Base-by-base conservation (phyloP, 1,140 invertebrate species). In the Leptinotarsa defecta region DNA sequence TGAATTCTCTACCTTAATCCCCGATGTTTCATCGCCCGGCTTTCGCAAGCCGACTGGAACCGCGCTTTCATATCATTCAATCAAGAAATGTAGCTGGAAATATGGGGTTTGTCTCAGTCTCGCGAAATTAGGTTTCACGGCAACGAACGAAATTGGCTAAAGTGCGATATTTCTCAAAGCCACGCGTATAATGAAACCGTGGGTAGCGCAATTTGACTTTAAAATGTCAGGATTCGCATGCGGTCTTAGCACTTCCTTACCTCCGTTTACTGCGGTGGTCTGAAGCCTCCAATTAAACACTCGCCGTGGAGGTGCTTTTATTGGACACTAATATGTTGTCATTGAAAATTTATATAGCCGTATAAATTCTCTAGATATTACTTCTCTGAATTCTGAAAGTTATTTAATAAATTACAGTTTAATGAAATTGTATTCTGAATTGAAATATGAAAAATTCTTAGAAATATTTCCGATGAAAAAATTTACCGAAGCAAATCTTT, bases 41-140 rank as follows among this genome's bases (percentile, higher is more conserved):
- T 57, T 24, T 61, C 48, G 17, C 48, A 57, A n/a, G 27, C 8
- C 48, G 34, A 43, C 34, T 43, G 34, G 34, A 43, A 43, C 49
- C 15, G 71, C 70, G 20, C 78, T 75, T 76, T 78, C 78, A 81
- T 81, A 81, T 80, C 80, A 81, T 81, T 81, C 80, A 81, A 81
- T 81, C 80, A 81, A 80, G 80, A 75, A 81, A 80, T 80, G 80
- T 80, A 80, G 78, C 78, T 76, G 80, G 78, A 81, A 81, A 81
- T 79, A 81, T 81, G 78, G 80, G 78, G 80, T 81, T 81, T 81
- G 80, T 81, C 78, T 81, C 78, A 80, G 80, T 76, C 73, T 77
- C 73, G 71, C 74, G 74, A 81, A 81, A 81, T 81, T 81, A 80
- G 80, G 78, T 81, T 81, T 77, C 75, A 76, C 76, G 68, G 75